phyloP scores from a whole-genome alignment of 2,888 invertebrate species.

The Drosophila buzzatii region DNA sequence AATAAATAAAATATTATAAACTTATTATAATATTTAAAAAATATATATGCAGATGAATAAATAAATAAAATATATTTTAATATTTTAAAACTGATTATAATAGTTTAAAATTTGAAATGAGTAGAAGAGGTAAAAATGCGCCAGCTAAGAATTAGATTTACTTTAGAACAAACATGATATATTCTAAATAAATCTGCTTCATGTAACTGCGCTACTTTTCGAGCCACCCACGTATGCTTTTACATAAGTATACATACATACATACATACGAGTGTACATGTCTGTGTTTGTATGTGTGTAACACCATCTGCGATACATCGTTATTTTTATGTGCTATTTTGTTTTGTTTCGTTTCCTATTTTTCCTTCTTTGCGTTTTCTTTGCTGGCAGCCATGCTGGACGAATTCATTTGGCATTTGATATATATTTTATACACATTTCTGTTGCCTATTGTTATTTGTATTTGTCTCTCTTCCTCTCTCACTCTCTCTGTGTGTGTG shows the following conservation, averaged over 20 bases:
- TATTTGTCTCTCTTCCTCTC: neutral
- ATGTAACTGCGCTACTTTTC: constrained; percentile 22
- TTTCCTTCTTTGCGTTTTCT: constrained; percentile 33
- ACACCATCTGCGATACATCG: constrained; percentile 54
- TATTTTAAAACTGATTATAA: too few species aligned
- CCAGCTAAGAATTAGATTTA: too few species aligned
- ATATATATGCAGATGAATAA: too few species aligned
- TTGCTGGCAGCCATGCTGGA: constrained; percentile 27
- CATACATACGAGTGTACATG: too few species aligned
- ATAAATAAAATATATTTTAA: too few species aligned
- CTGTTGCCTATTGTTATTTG: constrained; percentile 30
- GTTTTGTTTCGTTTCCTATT: constrained; percentile 43
- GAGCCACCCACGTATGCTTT: constrained; percentile 32
- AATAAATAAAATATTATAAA: too few species aligned
- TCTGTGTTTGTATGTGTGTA: constrained; percentile 5
- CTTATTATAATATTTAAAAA: too few species aligned
- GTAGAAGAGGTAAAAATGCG: too few species aligned
- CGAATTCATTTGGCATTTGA: constrained; percentile 60
- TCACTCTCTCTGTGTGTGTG: neutral
- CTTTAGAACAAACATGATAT: neutral
- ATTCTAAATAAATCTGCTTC: neutral
- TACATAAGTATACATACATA: neutral
- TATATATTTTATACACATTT: constrained; percentile 31
- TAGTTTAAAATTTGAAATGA: neutral
- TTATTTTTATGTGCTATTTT: constrained; percentile 59